Evolutionary conservation across 53 echinoderm and acorn worm species (phyloP).

Genomic region (Arbacia lixula): DNA sequence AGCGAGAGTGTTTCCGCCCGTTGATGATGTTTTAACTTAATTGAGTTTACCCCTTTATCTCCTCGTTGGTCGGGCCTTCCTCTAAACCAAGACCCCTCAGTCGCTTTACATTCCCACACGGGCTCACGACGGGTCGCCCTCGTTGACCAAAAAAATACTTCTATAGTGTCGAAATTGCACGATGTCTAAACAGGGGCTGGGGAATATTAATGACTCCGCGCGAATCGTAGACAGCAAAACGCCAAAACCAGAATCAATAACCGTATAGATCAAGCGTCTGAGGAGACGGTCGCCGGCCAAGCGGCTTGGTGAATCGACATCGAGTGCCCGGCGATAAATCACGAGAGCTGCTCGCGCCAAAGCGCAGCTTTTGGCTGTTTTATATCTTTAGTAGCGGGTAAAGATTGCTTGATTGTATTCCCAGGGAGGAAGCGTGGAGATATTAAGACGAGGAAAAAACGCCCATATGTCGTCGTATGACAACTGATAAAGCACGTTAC

Average conservation of each 20-base stretch:
- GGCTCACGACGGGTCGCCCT: too few relatives aligned
- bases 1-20: too few relatives aligned
- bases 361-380: constrained; percentile 7
- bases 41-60: not conserved
- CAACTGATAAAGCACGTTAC: too few relatives aligned
- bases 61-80: not conserved
- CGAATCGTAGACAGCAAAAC: not conserved
- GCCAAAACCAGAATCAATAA: not conserved
- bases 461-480: too few relatives aligned
- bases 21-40: not conserved
- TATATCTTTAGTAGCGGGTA: constrained; percentile 22
- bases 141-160: not conserved
- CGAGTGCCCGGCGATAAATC: constrained; percentile 25
- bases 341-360: not conserved
- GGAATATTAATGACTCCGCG: constrained; percentile 14
- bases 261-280: not conserved
- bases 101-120: not conserved
- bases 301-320: not conserved
- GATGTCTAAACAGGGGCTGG: not conserved
- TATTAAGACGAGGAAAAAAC: constrained; percentile 6
- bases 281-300: not conserved
- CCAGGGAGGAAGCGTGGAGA: constrained; percentile 13
- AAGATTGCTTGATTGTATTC: constrained; percentile 39
- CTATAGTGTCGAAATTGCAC: not conserved
- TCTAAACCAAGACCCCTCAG: not conserved